phyloP scores from a whole-genome alignment of 37 sponge, comb jelly and placozoan species.

The Tethya wilhelma region DNA sequence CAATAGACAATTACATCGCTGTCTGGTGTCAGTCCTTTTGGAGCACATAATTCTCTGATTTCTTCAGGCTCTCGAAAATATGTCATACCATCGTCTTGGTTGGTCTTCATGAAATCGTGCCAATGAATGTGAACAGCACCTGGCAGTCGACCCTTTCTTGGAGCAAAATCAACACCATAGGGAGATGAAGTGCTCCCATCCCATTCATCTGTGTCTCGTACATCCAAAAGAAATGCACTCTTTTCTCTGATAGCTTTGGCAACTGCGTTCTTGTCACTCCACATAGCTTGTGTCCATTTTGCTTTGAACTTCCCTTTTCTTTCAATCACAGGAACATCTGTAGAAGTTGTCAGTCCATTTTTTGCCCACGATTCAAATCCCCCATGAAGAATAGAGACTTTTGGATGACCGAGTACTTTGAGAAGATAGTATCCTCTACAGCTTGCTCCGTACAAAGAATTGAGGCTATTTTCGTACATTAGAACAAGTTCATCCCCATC shows the following conservation, averaged over 20 bases:
- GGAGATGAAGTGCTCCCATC: conserved; percentile 19
- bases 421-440: conserved; percentile 26
- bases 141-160: conserved; percentile 22
- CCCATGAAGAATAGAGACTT: conserved; percentile 22
- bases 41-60: conserved; percentile 7
- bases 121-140: conserved; percentile 29
- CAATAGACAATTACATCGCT: conserved; percentile 18
- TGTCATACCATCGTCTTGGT: neutral
- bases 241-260: conserved; percentile 1
- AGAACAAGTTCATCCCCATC: conserved; percentile 13
- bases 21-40: conserved; percentile 18
- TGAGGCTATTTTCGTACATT: conserved; percentile 15
- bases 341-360: neutral
- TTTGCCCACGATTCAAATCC: conserved; percentile 8
- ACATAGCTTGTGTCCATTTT: conserved; percentile 1
- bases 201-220: conserved; percentile 28
- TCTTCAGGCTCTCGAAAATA: conserved; percentile 9
- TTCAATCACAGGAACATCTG: neutral
- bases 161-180: conserved; percentile 30
- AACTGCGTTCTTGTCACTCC: conserved; percentile 14
- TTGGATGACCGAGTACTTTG: conserved; percentile 20
- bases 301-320: conserved; percentile 16
- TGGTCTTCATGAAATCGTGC: conserved; percentile 25
- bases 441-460: conserved; percentile 25
- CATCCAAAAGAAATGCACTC: conserved; percentile 19